Base-by-base conservation (phyloP, 2,888 invertebrate species). In the Colostygia pectinataria region DNA sequence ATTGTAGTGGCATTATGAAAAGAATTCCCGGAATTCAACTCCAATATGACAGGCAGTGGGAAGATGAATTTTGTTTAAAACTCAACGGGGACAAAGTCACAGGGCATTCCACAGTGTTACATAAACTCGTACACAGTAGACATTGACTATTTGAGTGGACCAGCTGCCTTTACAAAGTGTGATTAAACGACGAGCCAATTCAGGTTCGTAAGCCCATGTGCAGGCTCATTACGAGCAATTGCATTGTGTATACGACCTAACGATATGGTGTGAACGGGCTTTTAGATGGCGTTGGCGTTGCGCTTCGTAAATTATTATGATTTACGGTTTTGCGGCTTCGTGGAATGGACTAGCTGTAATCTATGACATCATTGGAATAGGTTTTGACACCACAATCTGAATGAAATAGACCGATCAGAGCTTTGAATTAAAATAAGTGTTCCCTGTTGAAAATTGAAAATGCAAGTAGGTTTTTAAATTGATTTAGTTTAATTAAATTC, bases 181-280 rank as follows among this genome's bases (percentile, higher is more conserved):
- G 34, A 44, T 40, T 36, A 39, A 42, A 24, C 29, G 51, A 15
- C 23, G 8, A 59, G 54, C 59, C 61, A 63, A 66, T 64, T 60
- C 49, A 47, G 51, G 52, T 55, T 57, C 53, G 57, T 33, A 61
- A 59, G 58, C 54, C 57, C 51, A 57, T 57, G 53, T 58, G 50
- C 45, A 51, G 53, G 58, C 55, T 70, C 62, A 67, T 69, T 70
- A 69, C 38, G 52, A 50, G 52, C 50, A 32, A 59, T 55, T 44
- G 59, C 57, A 50, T 55, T 65, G 56, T 59, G 51, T 46, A 39
- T 46, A 42, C 45, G 20, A 34, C 54, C 46, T 55, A 57, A 59
- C 55, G 53, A 54, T 33, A 39, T 39, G 48, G 46, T 51, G 53
- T 43, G 53, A 56, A 53, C 57, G 46, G 39, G 48, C 43, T 57